phyloP scores from a whole-genome alignment of 2,888 invertebrate genomes.

The Papilio demoleus region DNA sequence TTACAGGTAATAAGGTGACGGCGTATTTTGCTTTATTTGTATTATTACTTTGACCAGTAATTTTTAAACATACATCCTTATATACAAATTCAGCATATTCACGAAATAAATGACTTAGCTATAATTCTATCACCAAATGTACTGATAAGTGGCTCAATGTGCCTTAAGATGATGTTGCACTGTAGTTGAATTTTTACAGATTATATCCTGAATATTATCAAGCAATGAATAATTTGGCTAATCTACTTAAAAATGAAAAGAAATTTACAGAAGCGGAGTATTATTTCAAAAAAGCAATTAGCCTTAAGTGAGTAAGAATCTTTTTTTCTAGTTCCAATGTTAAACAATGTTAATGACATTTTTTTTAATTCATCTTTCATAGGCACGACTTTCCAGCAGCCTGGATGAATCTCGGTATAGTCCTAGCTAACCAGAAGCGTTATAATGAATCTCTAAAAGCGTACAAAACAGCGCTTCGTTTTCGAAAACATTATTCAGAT shows the following conservation, averaged over 20 bases:
- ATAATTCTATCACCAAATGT: no score
- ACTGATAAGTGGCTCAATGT: no score
- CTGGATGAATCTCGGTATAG: conserved; percentile 99
- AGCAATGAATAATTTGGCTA: conserved; percentile 97
- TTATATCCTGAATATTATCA: conserved; percentile 93
- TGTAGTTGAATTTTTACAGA: conserved; percentile 58
- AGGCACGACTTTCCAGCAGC: conserved; percentile 96
- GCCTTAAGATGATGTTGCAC: no score
- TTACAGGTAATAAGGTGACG: not conserved
- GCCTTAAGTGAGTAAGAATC: conserved; percentile 84
- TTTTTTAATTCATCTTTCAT: conserved; percentile 34
- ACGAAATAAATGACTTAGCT: no score
- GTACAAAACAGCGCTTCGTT: conserved; percentile 90
- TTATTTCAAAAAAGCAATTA: conserved; percentile 88
- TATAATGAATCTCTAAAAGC: conserved; percentile 89
- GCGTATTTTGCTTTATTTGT: not conserved
- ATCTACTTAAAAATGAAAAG: conserved; percentile 89
- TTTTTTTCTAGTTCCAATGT: no score
- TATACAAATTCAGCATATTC: no score
- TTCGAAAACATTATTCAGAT: conserved; percentile 93
- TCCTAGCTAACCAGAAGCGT: conserved; percentile 89
- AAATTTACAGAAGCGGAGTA: conserved; percentile 88
- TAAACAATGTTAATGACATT: no score
- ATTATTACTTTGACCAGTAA: not conserved
- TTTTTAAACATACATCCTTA: not conserved